Conservation (phyloP, 2,113 vertebrate genomes). For the Mugil cephalus region DNA sequence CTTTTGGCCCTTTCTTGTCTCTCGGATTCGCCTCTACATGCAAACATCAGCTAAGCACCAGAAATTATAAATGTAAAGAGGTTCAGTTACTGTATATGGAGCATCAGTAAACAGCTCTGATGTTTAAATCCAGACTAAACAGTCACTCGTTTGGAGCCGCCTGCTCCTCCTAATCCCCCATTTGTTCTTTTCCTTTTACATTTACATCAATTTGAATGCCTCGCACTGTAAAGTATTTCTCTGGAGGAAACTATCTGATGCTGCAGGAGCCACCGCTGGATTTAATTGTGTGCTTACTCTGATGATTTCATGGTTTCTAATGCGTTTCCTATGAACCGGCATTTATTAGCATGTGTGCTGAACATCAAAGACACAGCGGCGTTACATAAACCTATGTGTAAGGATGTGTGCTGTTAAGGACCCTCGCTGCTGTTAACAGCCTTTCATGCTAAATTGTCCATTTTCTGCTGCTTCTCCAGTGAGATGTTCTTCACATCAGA, state of each 20-base stretch:
- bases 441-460: conserved; percentile 18
- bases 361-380: neutral
- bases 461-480: conserved; percentile 12
- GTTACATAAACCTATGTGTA: neutral
- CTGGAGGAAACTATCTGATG: neutral
- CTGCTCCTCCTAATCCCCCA: conserved; percentile 51
- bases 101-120: conserved; percentile 23
- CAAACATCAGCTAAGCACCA: conserved; percentile 1
- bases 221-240: conserved; percentile 13
- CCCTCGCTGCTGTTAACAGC: conserved; percentile 4
- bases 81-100: conserved; percentile 20
- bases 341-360: conserved; percentile 11
- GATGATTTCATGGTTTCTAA: neutral
- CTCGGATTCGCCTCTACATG: neutral
- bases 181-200: conserved; percentile 26
- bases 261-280: neutral
- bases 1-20: neutral
- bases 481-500: conserved; percentile 4
- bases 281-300: neutral
- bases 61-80: conserved; percentile 23
- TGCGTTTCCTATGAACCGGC: neutral
- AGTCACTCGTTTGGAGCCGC: conserved; percentile 33
- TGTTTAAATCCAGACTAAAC: conserved; percentile 41
- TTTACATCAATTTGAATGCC: conserved; percentile 40
- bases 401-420: neutral